Evolutionary conservation across 2,888 invertebrate species (phyloP).

Genomic region (Lithophane leautieri): DNA sequence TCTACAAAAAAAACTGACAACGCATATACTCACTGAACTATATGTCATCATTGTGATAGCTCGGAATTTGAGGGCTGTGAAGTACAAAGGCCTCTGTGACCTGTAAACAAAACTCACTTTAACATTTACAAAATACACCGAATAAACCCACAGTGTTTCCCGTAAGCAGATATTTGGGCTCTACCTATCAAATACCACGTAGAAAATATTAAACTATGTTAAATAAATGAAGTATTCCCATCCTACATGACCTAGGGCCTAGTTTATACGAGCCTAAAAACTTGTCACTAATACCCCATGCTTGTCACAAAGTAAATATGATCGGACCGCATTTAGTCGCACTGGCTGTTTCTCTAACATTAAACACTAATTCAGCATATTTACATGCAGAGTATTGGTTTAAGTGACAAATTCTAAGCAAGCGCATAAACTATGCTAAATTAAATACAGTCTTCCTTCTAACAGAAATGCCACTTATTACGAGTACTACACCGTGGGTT

Average conservation of each 20-base stretch:
- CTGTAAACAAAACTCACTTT: conserved; percentile 71
- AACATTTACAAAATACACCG: conserved; percentile 28
- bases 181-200: conserved; percentile 19
- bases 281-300: neutral
- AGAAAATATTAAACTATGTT: neutral
- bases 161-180: conserved; percentile 24
- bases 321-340: neutral
- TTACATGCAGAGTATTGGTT: neutral
- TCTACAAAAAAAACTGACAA: neutral
- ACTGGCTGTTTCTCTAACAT: neutral
- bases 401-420: neutral
- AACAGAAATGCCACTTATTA: conserved; percentile 14
- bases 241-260: too few species aligned
- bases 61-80: conserved; percentile 83
- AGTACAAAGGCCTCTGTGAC: conserved; percentile 84
- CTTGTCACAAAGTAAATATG: conserved; percentile 17
- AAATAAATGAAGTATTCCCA: neutral
- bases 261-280: neutral
- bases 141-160: conserved; percentile 25
- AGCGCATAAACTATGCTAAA: neutral
- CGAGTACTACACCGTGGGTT: neutral
- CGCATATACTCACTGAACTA: conserved; percentile 77
- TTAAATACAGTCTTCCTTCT: neutral
- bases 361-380: neutral
- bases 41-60: conserved; percentile 82